These are phyloP conservation scores for Drosophila yooni DNA, from an alignment of 2,888 invertebrate genomes.

Conservation along the genomic window DNA sequence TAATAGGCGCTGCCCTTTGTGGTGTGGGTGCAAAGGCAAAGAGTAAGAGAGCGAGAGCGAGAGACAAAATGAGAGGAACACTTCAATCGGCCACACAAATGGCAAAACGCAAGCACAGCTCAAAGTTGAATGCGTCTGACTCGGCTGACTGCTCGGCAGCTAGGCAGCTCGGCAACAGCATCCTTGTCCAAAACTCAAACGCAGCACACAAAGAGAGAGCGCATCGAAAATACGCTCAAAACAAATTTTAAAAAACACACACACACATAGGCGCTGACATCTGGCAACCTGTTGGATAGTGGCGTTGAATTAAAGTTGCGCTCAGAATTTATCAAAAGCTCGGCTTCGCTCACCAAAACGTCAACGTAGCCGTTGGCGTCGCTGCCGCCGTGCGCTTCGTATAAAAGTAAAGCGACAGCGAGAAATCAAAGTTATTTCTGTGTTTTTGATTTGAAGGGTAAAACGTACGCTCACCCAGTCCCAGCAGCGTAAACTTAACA, in stretches of 20 bases:
- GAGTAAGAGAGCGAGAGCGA: conserved; percentile 7
- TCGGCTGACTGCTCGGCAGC: conserved; percentile 6
- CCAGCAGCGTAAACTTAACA: conserved; percentile 65
- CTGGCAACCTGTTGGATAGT: conserved; percentile 61
- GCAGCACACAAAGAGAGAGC: conserved; percentile 41
- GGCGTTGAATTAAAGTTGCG: conserved; percentile 54
- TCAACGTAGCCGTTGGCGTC: conserved; percentile 31
- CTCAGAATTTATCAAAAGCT: conserved; percentile 76
- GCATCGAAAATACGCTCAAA: conserved; percentile 14
- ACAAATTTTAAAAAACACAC: conserved; percentile 1
- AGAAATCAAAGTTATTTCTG: conserved; percentile 85
- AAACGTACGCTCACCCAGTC: conserved; percentile 74
- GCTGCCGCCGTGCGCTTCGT: conserved; percentile 63
- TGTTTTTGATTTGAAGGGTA: conserved; percentile 84
- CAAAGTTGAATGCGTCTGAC: conserved; percentile 35
- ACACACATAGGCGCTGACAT: conserved; percentile 33
- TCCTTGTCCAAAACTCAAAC: conserved; percentile 52
- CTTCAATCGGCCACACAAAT: conserved; percentile 31
- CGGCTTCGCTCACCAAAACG: conserved; percentile 60
- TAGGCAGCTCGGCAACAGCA: conserved; percentile 28
- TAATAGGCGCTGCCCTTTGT: conserved; percentile 49
- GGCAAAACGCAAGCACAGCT: conserved; percentile 24
- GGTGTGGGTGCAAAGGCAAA: conserved; percentile 59
- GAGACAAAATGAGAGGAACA: conserved; percentile 2
- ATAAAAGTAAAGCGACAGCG: conserved; percentile 84